These are phyloP conservation scores for Zootermopsis nevadensis DNA, from an alignment of 2,888 invertebrate genomes.

Conservation along the genomic window DNA sequence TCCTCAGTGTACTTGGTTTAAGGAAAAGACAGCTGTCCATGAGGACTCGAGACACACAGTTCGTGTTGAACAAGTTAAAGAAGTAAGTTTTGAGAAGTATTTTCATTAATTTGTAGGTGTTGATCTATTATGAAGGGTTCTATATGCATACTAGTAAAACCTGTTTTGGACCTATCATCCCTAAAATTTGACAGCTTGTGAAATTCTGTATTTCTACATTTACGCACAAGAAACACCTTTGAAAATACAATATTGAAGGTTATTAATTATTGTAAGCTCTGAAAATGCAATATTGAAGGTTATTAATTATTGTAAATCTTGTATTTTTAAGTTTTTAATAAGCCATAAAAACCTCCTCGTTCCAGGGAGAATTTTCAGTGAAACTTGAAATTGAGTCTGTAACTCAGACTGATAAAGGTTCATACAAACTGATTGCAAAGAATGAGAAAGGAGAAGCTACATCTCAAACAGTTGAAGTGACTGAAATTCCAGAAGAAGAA, in stretches of 20 bases:
- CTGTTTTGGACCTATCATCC: too few species aligned
- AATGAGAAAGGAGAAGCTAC: slow-evolving; percentile 94
- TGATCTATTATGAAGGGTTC: too few species aligned
- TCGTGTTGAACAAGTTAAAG: slow-evolving; percentile 81
- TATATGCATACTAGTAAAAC: too few species aligned
- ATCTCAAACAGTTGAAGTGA: slow-evolving; percentile 88
- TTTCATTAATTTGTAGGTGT: not conserved
- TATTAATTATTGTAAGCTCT: too few species aligned
- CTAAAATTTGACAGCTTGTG: too few species aligned
- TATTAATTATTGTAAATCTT: too few species aligned
- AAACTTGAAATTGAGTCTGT: slow-evolving; percentile 91
- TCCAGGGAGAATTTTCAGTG: slow-evolving; percentile 87
- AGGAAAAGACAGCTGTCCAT: slow-evolving; percentile 82
- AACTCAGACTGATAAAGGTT: slow-evolving; percentile 83
- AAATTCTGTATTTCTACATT: too few species aligned
- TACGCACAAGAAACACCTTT: too few species aligned
- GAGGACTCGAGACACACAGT: slow-evolving; percentile 82
- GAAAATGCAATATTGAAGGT: too few species aligned
- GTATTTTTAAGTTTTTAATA: too few species aligned
- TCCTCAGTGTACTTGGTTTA: slow-evolving; percentile 94
- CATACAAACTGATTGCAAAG: slow-evolving; percentile 89
- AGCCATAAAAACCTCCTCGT: slow-evolving; percentile 46
- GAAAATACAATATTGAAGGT: too few species aligned
- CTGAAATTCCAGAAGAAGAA: slow-evolving; percentile 82
- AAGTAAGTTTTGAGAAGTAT: slow-evolving; percentile 66